Evolutionary conservation across 2,113 vertebrate species (phyloP).

Genomic region (Riparia riparia): DNA sequence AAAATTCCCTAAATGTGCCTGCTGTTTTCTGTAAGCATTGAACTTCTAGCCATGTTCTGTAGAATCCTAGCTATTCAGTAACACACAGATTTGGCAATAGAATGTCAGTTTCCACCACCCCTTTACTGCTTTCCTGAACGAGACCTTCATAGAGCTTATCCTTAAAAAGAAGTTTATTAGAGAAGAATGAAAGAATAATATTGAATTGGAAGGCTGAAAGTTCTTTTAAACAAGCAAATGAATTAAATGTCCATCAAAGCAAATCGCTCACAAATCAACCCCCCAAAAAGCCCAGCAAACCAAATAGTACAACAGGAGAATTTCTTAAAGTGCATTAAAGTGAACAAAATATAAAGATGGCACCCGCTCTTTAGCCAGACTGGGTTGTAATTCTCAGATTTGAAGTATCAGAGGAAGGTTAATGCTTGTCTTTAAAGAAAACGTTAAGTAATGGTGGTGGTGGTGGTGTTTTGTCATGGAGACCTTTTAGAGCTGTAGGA

Average conservation of each 20-base stretch:
- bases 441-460: not conserved
- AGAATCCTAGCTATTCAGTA: not conserved
- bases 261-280: rapidly evolving
- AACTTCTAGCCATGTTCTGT: not conserved
- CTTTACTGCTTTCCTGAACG: not conserved
- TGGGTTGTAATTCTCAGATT: not conserved
- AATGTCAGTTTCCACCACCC: not conserved
- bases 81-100: not conserved
- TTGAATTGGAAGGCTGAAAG: not conserved
- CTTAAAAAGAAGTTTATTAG: not conserved
- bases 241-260: not conserved
- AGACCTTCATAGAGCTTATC: not conserved
- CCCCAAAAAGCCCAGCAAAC: not conserved
- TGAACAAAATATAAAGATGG: not conserved
- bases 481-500: not conserved
- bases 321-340: not conserved
- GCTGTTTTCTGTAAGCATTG: not conserved
- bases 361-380: not conserved
- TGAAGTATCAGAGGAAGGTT: not conserved
- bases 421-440: not conserved
- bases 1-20: not conserved
- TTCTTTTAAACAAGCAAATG: not conserved
- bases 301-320: not conserved
- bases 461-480: not conserved
- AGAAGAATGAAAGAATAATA: not conserved